Evolutionary conservation across 2,113 vertebrate genomes (phyloP).

Genomic region (Macrotis lagotis): DNA sequence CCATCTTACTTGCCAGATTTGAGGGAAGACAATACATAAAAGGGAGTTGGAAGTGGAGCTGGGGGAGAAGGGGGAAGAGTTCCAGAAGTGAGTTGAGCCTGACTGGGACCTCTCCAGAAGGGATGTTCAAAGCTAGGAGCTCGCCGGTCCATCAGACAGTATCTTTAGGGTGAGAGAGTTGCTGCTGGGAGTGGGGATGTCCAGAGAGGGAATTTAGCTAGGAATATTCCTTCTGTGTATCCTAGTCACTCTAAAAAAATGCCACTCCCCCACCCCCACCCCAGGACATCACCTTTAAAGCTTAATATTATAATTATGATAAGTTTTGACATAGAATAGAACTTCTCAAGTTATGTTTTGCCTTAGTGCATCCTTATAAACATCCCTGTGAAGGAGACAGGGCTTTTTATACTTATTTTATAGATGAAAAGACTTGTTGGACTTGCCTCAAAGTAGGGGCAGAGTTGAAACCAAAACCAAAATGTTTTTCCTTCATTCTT

Average conservation of each 20-base stretch:
- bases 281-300: neutral
- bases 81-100: neutral
- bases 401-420: neutral
- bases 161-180: neutral
- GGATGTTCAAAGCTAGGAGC: neutral
- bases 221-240: neutral
- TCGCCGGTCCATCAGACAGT: neutral
- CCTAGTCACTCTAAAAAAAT: neutral
- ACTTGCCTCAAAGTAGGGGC: neutral
- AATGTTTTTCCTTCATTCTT: no score
- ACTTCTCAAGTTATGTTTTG: neutral
- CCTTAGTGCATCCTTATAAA: neutral
- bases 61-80: neutral
- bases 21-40: neutral
- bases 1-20: neutral
- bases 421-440: neutral
- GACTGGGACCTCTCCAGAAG: neutral
- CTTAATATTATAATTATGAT: neutral
- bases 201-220: neutral
- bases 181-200: neutral
- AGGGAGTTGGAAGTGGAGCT: neutral
- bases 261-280: neutral
- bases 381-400: neutral
- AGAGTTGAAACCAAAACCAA: neutral
- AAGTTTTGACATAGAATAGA: neutral